Evolutionary conservation across 1,140 invertebrate species (phyloP), one percentile per base, ranked within the genome.

Genomic region (Leptonema lineaticorne): DNA sequence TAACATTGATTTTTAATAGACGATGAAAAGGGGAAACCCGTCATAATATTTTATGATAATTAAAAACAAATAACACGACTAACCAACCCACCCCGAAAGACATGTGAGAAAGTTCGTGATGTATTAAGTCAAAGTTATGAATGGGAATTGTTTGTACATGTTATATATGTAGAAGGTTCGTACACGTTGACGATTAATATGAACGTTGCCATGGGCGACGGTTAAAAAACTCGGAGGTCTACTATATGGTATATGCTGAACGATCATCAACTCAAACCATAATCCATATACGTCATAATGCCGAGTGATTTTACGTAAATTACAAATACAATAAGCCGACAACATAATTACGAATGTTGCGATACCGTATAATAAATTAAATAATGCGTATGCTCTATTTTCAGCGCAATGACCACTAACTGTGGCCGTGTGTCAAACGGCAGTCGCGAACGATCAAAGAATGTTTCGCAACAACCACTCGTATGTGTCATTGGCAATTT

Each of bases 101-200:
- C n/a, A n/a, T 53, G 50, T 22, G 50, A 53, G 20, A 24, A 53
- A 11, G 14, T 26, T 53, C 50, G 50, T 53, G 50, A 53, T 26
- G 50, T 24, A 53, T 53, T 26, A 26, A 53, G 50, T 53, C 50
- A 53, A 53, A 53, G 20, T 53, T 53, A 53, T 53, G 50, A 53
- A 53, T 53, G 50, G 50, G 50, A 53, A 53, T 26, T 53, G 50
- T 53, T 53, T 53, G 50, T 53, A 26, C 27, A 6, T n/a, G 4
- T 2, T n/a, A 14, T 9, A 16, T 16, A n/a, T 14, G 4, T 9
- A 6, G 11, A 48, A 20, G 20, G 20, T 53, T 22, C 18, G 1
- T 22, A 18, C 18, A 26, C 50, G 27, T 24, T 53, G 20, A 53
- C 24, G 9, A 53, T 53, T 53, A 53, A 53, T 53, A 53, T 26